Evolutionary conservation across 2,113 vertebrate species (phyloP).

Genomic region (Psittacula cyanocephala): DNA sequence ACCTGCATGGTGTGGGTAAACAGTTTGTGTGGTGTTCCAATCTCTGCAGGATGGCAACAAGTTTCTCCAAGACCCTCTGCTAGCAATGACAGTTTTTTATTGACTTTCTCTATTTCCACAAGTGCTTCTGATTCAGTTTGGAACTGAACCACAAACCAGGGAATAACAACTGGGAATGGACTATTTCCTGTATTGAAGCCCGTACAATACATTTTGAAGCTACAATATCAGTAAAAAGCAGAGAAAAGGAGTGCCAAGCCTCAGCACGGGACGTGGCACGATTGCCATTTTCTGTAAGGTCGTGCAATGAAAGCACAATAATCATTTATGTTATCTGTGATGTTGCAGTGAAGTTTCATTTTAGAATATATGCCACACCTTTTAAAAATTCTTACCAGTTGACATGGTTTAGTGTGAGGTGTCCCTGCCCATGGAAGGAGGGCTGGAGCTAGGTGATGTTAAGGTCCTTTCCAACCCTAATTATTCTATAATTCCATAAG

Average conservation of each 20-base stretch:
- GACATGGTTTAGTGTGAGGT: background rate
- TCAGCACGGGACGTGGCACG: background rate
- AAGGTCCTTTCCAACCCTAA: background rate
- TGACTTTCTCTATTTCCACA: background rate
- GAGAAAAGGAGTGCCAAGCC: background rate
- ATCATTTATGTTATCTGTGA: background rate
- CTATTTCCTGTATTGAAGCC: background rate
- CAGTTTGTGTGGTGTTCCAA: fast-evolving
- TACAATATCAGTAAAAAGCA: background rate
- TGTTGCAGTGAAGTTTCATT: background rate
- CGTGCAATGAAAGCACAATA: background rate
- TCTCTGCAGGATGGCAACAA: background rate
- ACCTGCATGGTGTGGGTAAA: background rate
- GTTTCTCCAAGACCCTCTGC: background rate
- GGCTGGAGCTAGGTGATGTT: background rate
- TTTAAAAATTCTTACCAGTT: background rate
- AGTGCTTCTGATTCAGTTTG: background rate
- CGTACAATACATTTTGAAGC: background rate
- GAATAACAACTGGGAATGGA: background rate
- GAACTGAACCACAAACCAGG: background rate
- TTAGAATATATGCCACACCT: background rate
- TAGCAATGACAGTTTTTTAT: background rate
- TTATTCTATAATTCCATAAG: background rate
- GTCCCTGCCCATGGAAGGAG: background rate
- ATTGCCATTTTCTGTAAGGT: background rate